phyloP scores from a whole-genome alignment of 1,140 invertebrate species.

The Anthonomus grandis region DNA sequence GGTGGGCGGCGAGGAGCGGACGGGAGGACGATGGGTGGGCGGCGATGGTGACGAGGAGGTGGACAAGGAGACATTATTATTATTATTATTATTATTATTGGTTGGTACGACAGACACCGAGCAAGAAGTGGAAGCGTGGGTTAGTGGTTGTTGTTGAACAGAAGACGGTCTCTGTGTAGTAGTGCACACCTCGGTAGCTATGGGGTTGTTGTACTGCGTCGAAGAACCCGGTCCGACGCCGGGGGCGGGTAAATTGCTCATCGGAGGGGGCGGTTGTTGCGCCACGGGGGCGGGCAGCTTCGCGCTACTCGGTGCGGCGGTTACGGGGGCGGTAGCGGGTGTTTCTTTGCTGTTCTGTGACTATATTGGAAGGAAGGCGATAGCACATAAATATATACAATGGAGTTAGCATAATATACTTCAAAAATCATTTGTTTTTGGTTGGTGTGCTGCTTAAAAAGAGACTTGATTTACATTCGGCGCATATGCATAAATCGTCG shows the following conservation, averaged over 20 bases:
- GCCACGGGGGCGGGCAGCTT: no score
- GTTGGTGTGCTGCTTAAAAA: background rate
- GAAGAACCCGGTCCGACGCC: conserved; percentile 20
- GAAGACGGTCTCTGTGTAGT: conserved; percentile 33
- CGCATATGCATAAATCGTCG: no score
- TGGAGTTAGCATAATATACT: background rate
- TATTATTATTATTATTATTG: background rate
- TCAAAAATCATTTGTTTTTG: background rate
- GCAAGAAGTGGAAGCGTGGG: conserved; percentile 46
- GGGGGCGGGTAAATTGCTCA: conserved; percentile 26
- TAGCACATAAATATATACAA: conserved; percentile 25
- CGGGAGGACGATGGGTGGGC: conserved; percentile 16
- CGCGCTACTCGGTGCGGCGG: conserved; percentile 23
- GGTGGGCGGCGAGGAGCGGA: conserved; percentile 34
- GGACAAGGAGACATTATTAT: background rate
- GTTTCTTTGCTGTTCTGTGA: conserved; percentile 60
- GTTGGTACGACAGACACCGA: conserved; percentile 38
- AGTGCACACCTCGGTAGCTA: conserved; percentile 46
- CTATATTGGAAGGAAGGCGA: conserved; percentile 31
- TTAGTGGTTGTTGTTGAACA: conserved; percentile 40
- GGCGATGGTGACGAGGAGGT: conserved; percentile 36
- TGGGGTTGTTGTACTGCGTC: conserved; percentile 24
- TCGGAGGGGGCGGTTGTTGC: conserved; percentile 34
- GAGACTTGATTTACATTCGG: background rate
- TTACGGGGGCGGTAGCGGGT: conserved; percentile 23